Evolutionary conservation across 1,140 invertebrate species (phyloP), one percentile per base, ranked within the genome.

Genomic region (Hestina assimilis): DNA sequence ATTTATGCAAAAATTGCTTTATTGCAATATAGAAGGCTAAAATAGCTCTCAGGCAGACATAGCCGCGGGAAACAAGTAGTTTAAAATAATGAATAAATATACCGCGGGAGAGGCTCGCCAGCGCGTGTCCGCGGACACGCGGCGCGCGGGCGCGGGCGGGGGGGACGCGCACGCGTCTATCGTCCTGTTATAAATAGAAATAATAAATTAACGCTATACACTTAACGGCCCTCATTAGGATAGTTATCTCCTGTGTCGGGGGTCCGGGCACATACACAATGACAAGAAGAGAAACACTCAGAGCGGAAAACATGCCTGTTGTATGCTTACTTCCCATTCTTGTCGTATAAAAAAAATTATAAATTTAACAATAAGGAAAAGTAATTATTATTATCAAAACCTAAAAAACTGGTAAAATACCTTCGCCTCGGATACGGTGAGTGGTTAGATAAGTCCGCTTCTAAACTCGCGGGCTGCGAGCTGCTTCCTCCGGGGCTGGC

Each of bases 391-490:
- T 31, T 31, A 4, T 3, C 3, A 4, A 24, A 3, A 31, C 19
- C 19, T 24, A 43, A 8, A 43, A 6, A 28, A 42, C 11, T 8
- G 4, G 17, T 19, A 23, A 48, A 1, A 51, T 74, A 88, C 87
- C 85, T 87, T 31, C 84, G 62, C 19, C 83, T 69, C 0, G 77
- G 75, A 38, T 83, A 87, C 0, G 84, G 81, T 1, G 85, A 83
- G 50, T 81, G 73, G 11, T 73, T 72, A 6, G 74, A 72, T 38
- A 84, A 69, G 47, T 87, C 87, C 0, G 75, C 65, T 52, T 89
- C 88, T 4, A 89, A 57, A 50, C 86, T 89, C 20, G 86, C 71
- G 3, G 88, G 88, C 66, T 89, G 88, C 20, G 88, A 89, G 54
- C 84, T 87, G 62, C 88, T 87, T 17, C 77, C 83, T 14, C 82